These are phyloP conservation scores for Sminthurinus aureus DNA, from an alignment of 2,888 invertebrate genomes.

Conservation along the genomic window DNA sequence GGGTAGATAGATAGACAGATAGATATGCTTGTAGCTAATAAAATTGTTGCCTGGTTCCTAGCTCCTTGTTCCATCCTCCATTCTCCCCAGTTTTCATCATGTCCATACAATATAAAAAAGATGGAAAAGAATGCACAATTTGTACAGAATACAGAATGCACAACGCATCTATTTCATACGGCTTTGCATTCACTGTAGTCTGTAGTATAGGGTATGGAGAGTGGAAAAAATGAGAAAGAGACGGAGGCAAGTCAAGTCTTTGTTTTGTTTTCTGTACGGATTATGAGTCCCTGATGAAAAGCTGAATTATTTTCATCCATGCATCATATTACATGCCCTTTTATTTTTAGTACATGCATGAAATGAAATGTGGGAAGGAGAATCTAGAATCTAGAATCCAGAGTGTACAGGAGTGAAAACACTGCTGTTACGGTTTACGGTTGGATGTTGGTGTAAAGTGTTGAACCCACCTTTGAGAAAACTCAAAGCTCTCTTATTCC, in stretches of 20 bases:
- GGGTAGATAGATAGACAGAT: background rate
- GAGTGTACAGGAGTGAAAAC: no score
- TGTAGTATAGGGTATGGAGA: background rate
- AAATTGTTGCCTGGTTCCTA: background rate
- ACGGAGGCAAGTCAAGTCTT: background rate
- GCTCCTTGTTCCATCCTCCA: background rate
- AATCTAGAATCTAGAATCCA: no score
- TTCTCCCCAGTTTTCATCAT: background rate
- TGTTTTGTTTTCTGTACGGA: slow-evolving; percentile 49
- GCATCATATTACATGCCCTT: background rate
- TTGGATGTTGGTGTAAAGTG: no score
- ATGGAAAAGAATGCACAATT: background rate
- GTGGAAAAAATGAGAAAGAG: background rate
- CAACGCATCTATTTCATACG: background rate
- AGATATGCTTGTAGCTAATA: background rate
- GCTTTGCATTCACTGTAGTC: background rate
- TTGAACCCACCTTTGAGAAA: background rate
- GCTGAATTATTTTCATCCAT: slow-evolving; percentile 54
- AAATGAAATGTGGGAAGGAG: no score
- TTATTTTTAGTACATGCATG: background rate
- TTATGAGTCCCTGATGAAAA: slow-evolving; percentile 55
- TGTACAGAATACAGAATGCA: background rate
- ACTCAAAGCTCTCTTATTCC: no score
- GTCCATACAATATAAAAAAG: background rate
- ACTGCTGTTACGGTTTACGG: no score